Evolutionary conservation across 2,113 vertebrate genomes (phyloP), one percentile per base, ranked within the genome.

Genomic region (Solea senegalensis): DNA sequence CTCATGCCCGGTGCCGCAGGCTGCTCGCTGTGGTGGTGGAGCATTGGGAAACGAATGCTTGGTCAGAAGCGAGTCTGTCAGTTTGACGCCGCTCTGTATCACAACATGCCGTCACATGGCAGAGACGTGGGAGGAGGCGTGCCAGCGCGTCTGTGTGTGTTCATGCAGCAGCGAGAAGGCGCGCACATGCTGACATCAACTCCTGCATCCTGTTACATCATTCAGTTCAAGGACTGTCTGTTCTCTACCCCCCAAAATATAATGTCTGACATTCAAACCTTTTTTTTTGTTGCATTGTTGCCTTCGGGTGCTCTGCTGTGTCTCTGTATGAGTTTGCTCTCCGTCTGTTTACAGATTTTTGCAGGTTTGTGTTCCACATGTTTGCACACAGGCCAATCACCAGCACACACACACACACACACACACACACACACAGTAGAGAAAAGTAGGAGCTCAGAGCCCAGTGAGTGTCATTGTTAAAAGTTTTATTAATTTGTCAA

Each of bases 11-110:
- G 34, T 6, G 34, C 21, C 1, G 53, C 50, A 64, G 86, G 54
- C 70, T 77, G 72, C 81, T 85, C 84, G 74, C 78, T 83, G 78
- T 87, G 72, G 72, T 87, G 80, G 78, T 83, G 72, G 65, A 88
- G 81, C 74, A 15, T 81, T 83, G 72, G 68, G 74, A 77, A 87
- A 84, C 21, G 21, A 21, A 21, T 21, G 21, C 21, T 21, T 21
- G 21, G 21, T n/a, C n/a, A n/a, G n/a, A n/a, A n/a, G n/a, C n/a
- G n/a, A n/a, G n/a, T n/a, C n/a, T n/a, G n/a, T n/a, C n/a, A n/a
- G n/a, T n/a, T 86, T 64, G 53, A 76, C 81, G 84, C 69, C 79
- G 87, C 78, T 66, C 89, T 84, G 84, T 83, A 91, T 90, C 85
- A 83, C 76, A 74, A 86, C 82, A 86, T 66, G 83, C 87, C 87